Conservation (phyloP, 2,888 invertebrate species). For the Brachylomia viminalis region DNA sequence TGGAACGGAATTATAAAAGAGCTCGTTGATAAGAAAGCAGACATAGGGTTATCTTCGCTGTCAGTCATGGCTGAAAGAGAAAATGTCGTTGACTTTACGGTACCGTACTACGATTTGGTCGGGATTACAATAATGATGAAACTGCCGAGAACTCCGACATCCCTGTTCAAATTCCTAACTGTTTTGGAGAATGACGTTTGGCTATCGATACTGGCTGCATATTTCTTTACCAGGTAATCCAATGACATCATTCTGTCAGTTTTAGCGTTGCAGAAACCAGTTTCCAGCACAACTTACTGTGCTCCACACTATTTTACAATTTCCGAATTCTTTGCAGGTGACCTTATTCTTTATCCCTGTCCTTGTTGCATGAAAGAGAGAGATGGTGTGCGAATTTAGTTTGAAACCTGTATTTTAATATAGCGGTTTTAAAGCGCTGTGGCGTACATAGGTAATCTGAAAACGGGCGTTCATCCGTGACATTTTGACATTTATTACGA, state of each 20-base stretch:
- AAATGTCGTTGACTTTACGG: conserved; percentile 99
- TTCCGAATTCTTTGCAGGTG: conserved; percentile 72
- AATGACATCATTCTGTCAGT: conserved; percentile 70
- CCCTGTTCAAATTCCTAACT: conserved; percentile 98
- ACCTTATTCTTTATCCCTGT: conserved; percentile 68
- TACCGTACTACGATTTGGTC: conserved; percentile 99
- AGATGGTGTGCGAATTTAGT: conserved; percentile 48
- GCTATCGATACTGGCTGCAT: conserved; percentile 98
- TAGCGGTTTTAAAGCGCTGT: conserved; percentile 50
- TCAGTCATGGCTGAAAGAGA: conserved; percentile 99
- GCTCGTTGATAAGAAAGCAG: conserved; percentile 96
- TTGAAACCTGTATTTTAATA: conserved; percentile 56
- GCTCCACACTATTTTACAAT: conserved; percentile 59
- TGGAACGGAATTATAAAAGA: conserved; percentile 97
- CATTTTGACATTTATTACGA: conserved; percentile 73
- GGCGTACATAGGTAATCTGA: conserved; percentile 60
- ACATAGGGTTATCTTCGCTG: conserved; percentile 97
- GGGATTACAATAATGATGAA: conserved; percentile 99
- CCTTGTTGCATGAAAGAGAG: conserved; percentile 37
- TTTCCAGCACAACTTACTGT: conserved; percentile 61
- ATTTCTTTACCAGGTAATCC: conserved; percentile 96
- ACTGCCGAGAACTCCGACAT: conserved; percentile 96
- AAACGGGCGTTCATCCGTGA: conserved; percentile 69
- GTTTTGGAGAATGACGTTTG: conserved; percentile 99
- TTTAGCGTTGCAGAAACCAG: conserved; percentile 69